Base-by-base conservation (phyloP, 2,797 vertebrate genomes). In the Falco biarmicus region DNA sequence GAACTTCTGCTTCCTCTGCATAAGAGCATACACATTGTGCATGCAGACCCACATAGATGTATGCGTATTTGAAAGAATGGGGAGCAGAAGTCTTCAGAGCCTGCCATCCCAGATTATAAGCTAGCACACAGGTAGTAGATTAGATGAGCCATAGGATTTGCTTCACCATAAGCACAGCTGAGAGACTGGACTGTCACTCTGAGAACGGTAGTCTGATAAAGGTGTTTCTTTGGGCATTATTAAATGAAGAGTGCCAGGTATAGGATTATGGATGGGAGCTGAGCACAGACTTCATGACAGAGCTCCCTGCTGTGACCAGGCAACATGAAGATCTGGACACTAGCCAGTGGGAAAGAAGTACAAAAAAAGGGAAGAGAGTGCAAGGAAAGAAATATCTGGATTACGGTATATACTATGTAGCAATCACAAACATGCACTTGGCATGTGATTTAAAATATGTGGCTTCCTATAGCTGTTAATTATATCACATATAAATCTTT, bases 11-110 rank as follows among this genome's bases (percentile, higher is more conserved):
- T 78, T 53, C 28, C 10, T 43, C 29, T 69, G 10, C 12, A 11
- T 20, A 16, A 25, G 37, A 25, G 14, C 2, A 3, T 5, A 1
- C 9, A 4, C 11, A 5, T 0, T 0, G 0, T 5, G 2, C 17
- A 28, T 8, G 7, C 31, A 74, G 56, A 29, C 32, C 13, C 18
- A 56, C 7, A 21, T 1, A 37, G 6, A 41, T 34, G 21, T 5
- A n/a, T 4, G 4, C 26, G 8, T 3, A 3, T 63, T 59, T 22
- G 63, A 65, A 64, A 57, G 28, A 26, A 20, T 2, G 6, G 18
- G n/a, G 51, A 74, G 43, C 18, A 50, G 26, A 68, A 18, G 8
- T 54, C 32, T 61, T 66, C 53, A 39, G 29, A 77, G 9, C 14
- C 41, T 77, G 15, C 10, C 3, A 21, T 74, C 25, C 41, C 50